Base-by-base conservation (phyloP, 2,888 invertebrate genomes). In the Alviniconcha strummeri region DNA sequence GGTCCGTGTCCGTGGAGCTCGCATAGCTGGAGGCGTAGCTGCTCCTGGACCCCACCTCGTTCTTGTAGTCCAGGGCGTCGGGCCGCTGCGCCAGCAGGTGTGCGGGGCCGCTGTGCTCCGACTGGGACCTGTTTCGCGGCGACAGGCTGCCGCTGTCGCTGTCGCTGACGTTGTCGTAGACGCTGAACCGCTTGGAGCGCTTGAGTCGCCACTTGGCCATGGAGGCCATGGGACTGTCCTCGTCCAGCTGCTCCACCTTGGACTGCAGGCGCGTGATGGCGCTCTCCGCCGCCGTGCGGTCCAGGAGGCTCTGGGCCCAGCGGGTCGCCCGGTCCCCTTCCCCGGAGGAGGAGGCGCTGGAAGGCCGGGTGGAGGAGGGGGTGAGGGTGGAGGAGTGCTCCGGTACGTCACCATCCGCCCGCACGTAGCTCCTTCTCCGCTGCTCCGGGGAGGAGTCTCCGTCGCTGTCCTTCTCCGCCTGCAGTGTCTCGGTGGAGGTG, bases 401-500 rank as follows among this genome's bases (percentile, higher is more conserved):
- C 11, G 57, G 19, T 15, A 15, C 15, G 57, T 36, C 80, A 8
- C 11, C 80, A 3, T 36, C 79, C 80, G 19, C n/a, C 57, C 71
- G 71, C n/a, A 55, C 64, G 19, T 79, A 71, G 9, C 87, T 89
- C 9, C 90, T 81, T 56, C 85, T 85, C 74, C 89, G 89, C 82
- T 89, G 88, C 3, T 90, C 89, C 8, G 89, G 89, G n/a, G 88
- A 88, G 69, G 91, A 90, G 19, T 87, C 87, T n/a, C 87, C 88
- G 81, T 91, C 90, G 83, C 90, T 91, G 74, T 87, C 84, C 11
- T 88, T 88, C 76, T 89, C 90, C 64, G 90, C 89, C 54, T 89
- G 89, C 17, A 92, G 85, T 5, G 91, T 92, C 85, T 92, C 91
- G n/a, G 91, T 92, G 8, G 91, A 91, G 8, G 91, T 91, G 86